Percentiles rank a stretch among this genome's conserved stretches.
These are phyloP conservation scores for Bombus turneri DNA, from an alignment of 1,140 invertebrate species.

Conservation along the genomic window DNA sequence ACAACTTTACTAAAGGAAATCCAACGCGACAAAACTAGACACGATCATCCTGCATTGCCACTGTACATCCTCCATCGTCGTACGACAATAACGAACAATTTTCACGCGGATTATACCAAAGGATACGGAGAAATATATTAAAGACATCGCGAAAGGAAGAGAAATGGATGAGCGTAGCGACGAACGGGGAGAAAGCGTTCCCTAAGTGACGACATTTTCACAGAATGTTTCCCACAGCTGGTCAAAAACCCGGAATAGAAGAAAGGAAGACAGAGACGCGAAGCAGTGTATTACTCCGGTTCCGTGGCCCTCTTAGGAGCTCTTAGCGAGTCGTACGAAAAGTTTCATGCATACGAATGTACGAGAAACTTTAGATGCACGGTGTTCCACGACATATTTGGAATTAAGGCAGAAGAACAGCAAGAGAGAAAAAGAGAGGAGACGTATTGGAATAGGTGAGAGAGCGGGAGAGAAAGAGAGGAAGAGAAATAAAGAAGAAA, in stretches of 20 bases:
- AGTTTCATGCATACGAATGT: conserved; percentile 45
- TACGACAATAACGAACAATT: too few relatives aligned
- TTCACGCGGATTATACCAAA: neutral
- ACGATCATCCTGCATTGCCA: neutral
- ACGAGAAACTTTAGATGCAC: neutral
- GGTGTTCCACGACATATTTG: neutral
- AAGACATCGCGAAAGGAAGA: neutral
- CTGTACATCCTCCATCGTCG: too few relatives aligned
- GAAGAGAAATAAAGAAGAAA: neutral
- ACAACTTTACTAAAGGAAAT: neutral
- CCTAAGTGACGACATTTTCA: neutral
- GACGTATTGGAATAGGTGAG: neutral
- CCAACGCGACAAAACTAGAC: too few relatives aligned
- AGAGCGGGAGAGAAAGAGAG: too few relatives aligned
- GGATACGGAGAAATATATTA: neutral
- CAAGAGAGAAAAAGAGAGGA: neutral
- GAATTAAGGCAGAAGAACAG: neutral
- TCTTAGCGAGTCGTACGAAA: conserved; percentile 23
- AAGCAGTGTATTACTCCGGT: neutral
- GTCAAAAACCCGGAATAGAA: neutral
- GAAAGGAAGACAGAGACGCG: neutral
- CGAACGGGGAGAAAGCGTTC: neutral
- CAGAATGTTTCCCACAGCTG: neutral
- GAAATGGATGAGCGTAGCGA: too few relatives aligned
- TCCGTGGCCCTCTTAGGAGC: conserved; percentile 14